A percentile compares a stretch with the other conserved stretches of the same genome.
Conservation (phyloP, 2,888 invertebrate genomes). For the Apamea crenata region DNA sequence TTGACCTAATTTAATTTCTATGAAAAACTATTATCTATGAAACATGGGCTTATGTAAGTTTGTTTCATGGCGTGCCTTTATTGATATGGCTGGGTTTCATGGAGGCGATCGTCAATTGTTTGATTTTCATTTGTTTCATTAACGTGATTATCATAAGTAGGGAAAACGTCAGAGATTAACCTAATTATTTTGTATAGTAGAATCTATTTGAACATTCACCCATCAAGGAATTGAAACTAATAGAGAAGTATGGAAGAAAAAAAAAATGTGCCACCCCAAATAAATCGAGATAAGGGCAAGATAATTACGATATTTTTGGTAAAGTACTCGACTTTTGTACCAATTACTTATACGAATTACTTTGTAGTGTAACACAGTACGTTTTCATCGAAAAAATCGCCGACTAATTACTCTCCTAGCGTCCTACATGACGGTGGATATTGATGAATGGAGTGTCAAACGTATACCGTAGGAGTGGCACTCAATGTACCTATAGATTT, state of each 20-base stretch:
- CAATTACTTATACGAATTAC: background rate
- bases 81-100: background rate
- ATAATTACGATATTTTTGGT: background rate
- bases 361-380: background rate
- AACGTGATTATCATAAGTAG: too few species aligned
- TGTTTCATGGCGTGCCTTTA: background rate
- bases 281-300: too few species aligned
- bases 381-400: background rate
- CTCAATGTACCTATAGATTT: constrained; percentile 35
- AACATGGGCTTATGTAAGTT: background rate
- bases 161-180: background rate
- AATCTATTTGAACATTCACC: too few species aligned
- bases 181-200: background rate
- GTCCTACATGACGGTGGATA: constrained; percentile 34
- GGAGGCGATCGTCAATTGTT: background rate
- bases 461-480: constrained; percentile 24
- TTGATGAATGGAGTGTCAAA: constrained; percentile 59
- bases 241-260: background rate
- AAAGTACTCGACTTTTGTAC: background rate
- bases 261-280: background rate
- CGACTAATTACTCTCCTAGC: constrained; percentile 2
- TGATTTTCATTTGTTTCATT: too few species aligned
- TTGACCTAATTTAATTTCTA: constrained; percentile 27
- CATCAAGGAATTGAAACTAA: too few species aligned
- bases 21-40: background rate